phyloP scores from a whole-genome alignment of 2,888 invertebrate species.

The Pecten maximus region DNA sequence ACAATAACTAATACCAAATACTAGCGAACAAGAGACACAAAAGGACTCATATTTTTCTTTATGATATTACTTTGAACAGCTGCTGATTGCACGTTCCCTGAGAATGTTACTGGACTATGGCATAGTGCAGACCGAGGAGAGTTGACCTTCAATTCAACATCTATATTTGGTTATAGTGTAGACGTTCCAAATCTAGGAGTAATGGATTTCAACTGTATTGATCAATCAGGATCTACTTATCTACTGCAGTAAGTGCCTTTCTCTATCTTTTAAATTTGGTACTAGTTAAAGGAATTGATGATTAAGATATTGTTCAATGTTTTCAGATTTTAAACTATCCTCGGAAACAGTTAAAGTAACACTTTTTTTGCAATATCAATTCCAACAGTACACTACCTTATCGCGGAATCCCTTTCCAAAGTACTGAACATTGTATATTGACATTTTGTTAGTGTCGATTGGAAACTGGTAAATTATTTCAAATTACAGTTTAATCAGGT shows the following conservation, averaged over 20 bases:
- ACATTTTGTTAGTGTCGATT: no score
- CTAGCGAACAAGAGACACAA: no score
- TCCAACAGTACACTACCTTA: no score
- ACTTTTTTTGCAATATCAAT: no score
- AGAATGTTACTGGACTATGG: constrained; percentile 28
- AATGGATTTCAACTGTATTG: constrained; percentile 39
- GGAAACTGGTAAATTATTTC: no score
- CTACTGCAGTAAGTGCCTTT: constrained; percentile 33
- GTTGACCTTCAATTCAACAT: constrained; percentile 39
- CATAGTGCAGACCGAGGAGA: constrained; percentile 38
- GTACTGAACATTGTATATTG: no score
- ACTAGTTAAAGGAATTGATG: neutral
- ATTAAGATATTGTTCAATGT: no score
- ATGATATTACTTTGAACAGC: neutral
- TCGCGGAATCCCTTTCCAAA: no score
- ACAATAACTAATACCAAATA: no score
- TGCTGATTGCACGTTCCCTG: constrained; percentile 35
- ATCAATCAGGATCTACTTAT: constrained; percentile 17
- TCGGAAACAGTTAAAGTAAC: no score
- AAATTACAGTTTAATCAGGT: no score
- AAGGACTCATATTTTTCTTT: neutral
- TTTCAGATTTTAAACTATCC: no score
- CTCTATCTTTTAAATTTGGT: neutral
- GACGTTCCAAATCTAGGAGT: neutral
- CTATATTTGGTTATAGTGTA: neutral